These are phyloP conservation scores for Platynereis dumerilii DNA, from an alignment of 2,888 invertebrate species.

Conservation along the genomic window DNA sequence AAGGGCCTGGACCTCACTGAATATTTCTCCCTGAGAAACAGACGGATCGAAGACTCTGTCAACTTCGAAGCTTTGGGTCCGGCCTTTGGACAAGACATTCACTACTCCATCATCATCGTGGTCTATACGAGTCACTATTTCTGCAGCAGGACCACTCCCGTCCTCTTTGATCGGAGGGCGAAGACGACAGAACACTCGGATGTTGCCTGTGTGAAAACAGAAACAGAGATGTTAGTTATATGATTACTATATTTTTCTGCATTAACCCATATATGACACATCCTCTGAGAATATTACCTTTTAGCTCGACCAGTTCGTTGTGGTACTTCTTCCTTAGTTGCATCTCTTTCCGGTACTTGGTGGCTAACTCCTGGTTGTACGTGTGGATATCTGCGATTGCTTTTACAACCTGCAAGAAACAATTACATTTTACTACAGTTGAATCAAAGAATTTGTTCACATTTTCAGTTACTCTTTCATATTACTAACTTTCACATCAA, in stretches of 20 bases:
- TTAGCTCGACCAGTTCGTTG: conserved; percentile 61
- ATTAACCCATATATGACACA: not conserved
- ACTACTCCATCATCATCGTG: conserved; percentile 52
- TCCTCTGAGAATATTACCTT: conserved; percentile 52
- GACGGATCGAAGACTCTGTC: conserved; percentile 50
- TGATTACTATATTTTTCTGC: too few relatives aligned
- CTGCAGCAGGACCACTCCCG: conserved; percentile 42
- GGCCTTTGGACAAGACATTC: conserved; percentile 36
- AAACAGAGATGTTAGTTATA: too few relatives aligned
- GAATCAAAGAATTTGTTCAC: too few relatives aligned
- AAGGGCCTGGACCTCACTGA: conserved; percentile 54
- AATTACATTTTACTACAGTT: not conserved
- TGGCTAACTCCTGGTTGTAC: conserved; percentile 28
- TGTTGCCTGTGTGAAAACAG: conserved; percentile 61
- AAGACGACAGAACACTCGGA: conserved; percentile 65
- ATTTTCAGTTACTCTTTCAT: too few relatives aligned
- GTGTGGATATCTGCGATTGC: conserved; percentile 20
- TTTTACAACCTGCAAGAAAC: conserved; percentile 16
- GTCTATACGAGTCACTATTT: conserved; percentile 47
- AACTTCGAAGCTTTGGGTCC: conserved; percentile 55
- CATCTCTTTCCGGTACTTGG: conserved; percentile 60
- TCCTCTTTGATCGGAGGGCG: conserved; percentile 60
- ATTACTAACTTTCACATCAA: too few relatives aligned
- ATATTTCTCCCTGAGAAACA: conserved; percentile 54
- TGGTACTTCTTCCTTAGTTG: conserved; percentile 62